Conservation (phyloP, 2,888 invertebrate species). For the Drosophila atripex region DNA sequence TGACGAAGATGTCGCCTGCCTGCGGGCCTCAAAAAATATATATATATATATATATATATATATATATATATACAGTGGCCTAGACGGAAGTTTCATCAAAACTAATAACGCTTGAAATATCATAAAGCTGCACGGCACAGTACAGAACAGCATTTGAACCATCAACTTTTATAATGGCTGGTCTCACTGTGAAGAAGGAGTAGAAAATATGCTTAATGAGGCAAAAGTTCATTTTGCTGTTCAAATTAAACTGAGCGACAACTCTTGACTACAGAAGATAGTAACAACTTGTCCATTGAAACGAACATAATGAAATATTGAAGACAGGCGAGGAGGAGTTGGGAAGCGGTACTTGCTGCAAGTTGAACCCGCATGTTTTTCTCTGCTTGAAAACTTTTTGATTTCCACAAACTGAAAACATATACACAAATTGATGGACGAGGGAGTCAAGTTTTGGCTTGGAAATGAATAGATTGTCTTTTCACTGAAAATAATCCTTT, state of each 20-base stretch:
- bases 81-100: conserved; percentile 58
- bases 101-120: conserved; percentile 68
- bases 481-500: neutral
- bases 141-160: conserved; percentile 33
- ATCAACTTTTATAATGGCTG: conserved; percentile 36
- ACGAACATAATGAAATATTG: conserved; percentile 17
- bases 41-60: conserved; percentile 9
- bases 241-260: conserved; percentile 28
- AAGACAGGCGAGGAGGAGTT: neutral
- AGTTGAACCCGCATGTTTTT: neutral
- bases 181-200: neutral
- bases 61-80: conserved; percentile 3
- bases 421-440: neutral
- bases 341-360: neutral
- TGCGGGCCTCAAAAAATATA: conserved; percentile 28
- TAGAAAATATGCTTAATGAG: conserved; percentile 45
- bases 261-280: conserved; percentile 13
- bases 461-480: neutral
- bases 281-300: conserved; percentile 23
- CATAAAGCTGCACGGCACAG: conserved; percentile 48
- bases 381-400: neutral
- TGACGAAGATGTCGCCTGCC: conserved; percentile 40
- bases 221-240: conserved; percentile 33
- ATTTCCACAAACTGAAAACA: neutral
- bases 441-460: neutral